Evolutionary conservation across 2,113 vertebrate genomes (phyloP), one percentile per base, ranked within the genome.

Genomic region (Lanius ludovicianus): DNA sequence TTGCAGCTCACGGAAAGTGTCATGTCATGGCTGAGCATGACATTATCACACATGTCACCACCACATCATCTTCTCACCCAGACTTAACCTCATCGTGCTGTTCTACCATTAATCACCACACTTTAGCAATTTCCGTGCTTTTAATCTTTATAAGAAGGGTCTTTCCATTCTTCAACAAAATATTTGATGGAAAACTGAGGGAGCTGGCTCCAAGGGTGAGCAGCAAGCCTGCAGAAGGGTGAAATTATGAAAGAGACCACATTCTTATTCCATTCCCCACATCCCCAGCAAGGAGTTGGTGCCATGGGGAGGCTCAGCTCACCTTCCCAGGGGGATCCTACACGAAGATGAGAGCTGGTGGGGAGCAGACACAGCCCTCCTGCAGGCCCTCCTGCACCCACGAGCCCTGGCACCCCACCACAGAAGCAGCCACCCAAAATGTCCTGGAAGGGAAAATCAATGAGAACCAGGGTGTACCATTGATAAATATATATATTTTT

Each of bases 311-410:
- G 44, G 53, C 62, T 68, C 46, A 41, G 64, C 73, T 92, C 76
- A 89, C 89, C 91, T 95, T 86, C 30, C 14, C 1, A 2, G 22
- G 6, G n/a, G 7, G 8, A 31, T 55, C 44, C 79, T 95, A 98
- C 81, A 99, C 97, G 1, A 99, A 99, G 64, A 99, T 97, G 88
- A 99, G 93, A 13, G 98, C 98, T 20, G 97, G 97, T 2, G 89
- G 91, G 47, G 98, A 97, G 94, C 99, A 99, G 21, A 59, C 95
- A 88, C 99, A 99, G 50, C 94, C 91, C 46, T 98, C 96, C 27
- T 96, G 96, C 30, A 97, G 97, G 13, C 97, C 95, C 84, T 98
- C 98, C 57, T 97, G 98, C 47, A 98, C 96, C 99, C 99, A 99
- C 0, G 98, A 98, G 22, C 99, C 99, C 15, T 98, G 98, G 93